These are phyloP conservation scores for Andricus quercusramuli DNA, from an alignment of 2,888 invertebrate species.

Conservation along the genomic window DNA sequence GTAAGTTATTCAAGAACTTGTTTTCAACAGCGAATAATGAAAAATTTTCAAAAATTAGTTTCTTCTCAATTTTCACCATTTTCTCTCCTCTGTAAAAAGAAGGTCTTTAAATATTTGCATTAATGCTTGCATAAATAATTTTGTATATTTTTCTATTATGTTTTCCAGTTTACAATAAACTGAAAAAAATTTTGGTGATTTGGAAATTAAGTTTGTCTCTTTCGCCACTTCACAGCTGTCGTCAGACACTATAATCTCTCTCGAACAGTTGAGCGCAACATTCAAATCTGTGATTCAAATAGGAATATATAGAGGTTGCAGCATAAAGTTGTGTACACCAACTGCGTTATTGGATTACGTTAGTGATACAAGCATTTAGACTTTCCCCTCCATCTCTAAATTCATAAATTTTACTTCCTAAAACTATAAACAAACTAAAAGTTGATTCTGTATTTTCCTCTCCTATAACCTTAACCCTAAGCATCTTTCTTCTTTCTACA, in stretches of 20 bases:
- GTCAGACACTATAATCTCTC: conserved; percentile 18
- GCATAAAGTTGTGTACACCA: conserved; percentile 4
- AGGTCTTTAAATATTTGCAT: no score
- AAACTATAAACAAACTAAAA: no score
- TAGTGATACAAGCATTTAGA: conserved; percentile 23
- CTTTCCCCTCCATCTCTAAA: neutral
- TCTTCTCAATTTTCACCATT: no score
- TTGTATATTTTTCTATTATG: neutral
- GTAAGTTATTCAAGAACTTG: no score
- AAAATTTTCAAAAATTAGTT: no score
- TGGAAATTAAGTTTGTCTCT: neutral
- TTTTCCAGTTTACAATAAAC: neutral
- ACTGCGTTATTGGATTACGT: neutral
- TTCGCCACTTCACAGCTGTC: conserved; percentile 23
- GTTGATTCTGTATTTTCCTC: no score
- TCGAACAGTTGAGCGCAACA: conserved; percentile 21
- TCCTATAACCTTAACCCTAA: no score
- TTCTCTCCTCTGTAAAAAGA: no score
- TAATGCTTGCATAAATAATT: no score
- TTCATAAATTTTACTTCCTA: no score
- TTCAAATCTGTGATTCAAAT: conserved; percentile 40
- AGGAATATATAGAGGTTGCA: conserved; percentile 3
- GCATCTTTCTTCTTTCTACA: no score
- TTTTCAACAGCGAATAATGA: no score
- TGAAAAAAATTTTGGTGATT: neutral